phyloP scores from a whole-genome alignment of 2,113 vertebrate genomes.

The Phaethornis superciliosus region DNA sequence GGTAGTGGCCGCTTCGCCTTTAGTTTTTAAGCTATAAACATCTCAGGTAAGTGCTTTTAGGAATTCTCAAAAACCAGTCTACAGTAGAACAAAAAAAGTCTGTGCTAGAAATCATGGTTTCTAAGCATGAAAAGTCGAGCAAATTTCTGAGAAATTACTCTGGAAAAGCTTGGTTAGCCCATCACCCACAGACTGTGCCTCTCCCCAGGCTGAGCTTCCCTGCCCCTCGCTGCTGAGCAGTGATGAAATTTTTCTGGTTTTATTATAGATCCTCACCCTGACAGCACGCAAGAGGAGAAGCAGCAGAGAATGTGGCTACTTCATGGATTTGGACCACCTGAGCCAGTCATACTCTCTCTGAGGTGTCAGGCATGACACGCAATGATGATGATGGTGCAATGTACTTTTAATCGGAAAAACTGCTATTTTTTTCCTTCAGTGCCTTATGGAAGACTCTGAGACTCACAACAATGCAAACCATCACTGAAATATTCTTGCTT shows the following conservation, averaged over 20 bases:
- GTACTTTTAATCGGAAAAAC: conserved; percentile 91
- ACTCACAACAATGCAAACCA: conserved; percentile 97
- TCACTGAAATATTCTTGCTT: conserved; percentile 91
- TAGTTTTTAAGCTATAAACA: not conserved
- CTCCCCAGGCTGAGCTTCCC: not conserved
- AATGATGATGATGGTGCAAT: conserved; percentile 92
- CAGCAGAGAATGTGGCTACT: conserved; percentile 82
- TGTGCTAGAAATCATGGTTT: not conserved
- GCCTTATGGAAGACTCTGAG: conserved; percentile 98
- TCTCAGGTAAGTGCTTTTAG: conserved; percentile 49
- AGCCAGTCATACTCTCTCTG: conserved; percentile 83
- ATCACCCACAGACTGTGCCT: not conserved
- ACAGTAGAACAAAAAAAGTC: not conserved
- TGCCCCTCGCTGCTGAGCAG: not conserved
- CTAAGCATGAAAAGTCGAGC: not conserved
- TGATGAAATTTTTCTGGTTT: conserved; percentile 53
- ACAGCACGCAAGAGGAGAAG: conserved; percentile 74
- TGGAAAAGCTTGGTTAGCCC: not conserved
- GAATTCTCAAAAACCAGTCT: not conserved
- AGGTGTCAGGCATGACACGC: conserved; percentile 83
- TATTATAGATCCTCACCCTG: conserved; percentile 73
- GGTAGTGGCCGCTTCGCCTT: not conserved
- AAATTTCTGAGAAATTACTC: not conserved
- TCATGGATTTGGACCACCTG: conserved; percentile 80
- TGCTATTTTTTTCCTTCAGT: conserved; percentile 93